Base-by-base conservation (phyloP, 1,140 invertebrate species). In the Episyrphus balteatus region DNA sequence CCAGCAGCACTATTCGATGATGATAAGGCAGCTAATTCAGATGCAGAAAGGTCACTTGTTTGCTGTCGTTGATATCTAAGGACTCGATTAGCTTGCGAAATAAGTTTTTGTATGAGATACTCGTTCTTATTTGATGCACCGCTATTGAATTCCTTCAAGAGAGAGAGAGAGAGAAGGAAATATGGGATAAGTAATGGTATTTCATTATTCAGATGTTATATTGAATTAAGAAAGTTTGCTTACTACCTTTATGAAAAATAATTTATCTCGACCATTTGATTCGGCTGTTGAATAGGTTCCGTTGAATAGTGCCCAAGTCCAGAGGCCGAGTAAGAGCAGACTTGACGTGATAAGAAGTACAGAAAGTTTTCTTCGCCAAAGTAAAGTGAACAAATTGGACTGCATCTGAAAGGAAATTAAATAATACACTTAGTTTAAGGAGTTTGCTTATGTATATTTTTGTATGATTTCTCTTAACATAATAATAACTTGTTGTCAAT, bases 331-430 rank as follows among this genome's bases (percentile, higher is more conserved):
- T 13, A 66, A 42, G 31, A 66, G 34, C 5, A 65, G 33, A 44
- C 52, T 55, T 45, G 57, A 58, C 33, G 51, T 51, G 12, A 63
- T 15, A 30, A 66, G 50, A 44, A 66, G 46, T 46, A 66, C 51
- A 19, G 63, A 63, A 43, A 66, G 54, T 57, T 66, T 66, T 34
- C 61, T 58, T 42, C 63, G 62, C 61, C 63, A 66, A 57, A 66
- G 52, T 54, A 61, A 54, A 54, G 63, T 57, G 43, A 61, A 51
- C 38, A 66, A 44, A 54, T 61, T 63, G 45, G 61, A 63, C 58
- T 66, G 63, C 62, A 63, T 66, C 63, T 66, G 53, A 42, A 55
- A 45, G 12, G 3, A 30, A 26, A 26, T 3, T 5, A 3, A 26
- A 26, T 5, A 26, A 26, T 5, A 26, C 3, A 26, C 3, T n/a